Base-by-base conservation (phyloP, 2,888 invertebrate genomes). In the Orchesella flavescens region DNA sequence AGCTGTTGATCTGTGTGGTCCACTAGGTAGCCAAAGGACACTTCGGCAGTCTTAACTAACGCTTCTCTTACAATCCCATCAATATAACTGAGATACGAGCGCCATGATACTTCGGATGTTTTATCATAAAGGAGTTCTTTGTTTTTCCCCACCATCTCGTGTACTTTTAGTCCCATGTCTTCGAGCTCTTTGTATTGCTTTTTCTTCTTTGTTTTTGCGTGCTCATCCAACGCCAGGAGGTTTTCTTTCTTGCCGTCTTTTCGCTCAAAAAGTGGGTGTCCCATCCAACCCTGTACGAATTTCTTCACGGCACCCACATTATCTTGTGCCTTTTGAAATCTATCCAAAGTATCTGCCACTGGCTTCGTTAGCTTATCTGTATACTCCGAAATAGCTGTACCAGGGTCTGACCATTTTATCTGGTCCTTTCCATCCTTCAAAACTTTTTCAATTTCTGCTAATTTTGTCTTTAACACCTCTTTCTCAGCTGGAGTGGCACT, bases 1-100 rank as follows among this genome's bases (percentile, higher is more conserved):
- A 94, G 94, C 71, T 93, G 91, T 0, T 94, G 92, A 90, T 97
- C 97, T 93, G 98, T 97, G 89, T 97, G 96, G 89, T 97, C 97
- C 57, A 96, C 93, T 87, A 98, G 92, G 89, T 97, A 98, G 24
- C 95, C 95, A 89, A 98, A 92, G 94, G 94, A 94, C 91, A 94
- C 95, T 21, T 95, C 95, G 68, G 96, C 93, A 0, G 94, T 93
- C 89, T 94, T 94, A 85, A 96, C 93, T 69, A 98, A 92, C 66
- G 96, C 95, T 89, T 95, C 95, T 85, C 94, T 93, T 13, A 97
- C 93, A 89, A 97, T 94, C 79, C 93, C 93, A 90, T 98, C 98
- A 7, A 98, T 93, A 90, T 95, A 97, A 73, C 93, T 93, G 0
- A 97, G 94, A 90, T 98, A 98, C 77, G 94, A 94, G 68, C 93